A percentile compares a stretch with the other conserved stretches of the same genome.
These are phyloP conservation scores for Tethea ocularis DNA, from an alignment of 2,888 invertebrate species.

Conservation along the genomic window DNA sequence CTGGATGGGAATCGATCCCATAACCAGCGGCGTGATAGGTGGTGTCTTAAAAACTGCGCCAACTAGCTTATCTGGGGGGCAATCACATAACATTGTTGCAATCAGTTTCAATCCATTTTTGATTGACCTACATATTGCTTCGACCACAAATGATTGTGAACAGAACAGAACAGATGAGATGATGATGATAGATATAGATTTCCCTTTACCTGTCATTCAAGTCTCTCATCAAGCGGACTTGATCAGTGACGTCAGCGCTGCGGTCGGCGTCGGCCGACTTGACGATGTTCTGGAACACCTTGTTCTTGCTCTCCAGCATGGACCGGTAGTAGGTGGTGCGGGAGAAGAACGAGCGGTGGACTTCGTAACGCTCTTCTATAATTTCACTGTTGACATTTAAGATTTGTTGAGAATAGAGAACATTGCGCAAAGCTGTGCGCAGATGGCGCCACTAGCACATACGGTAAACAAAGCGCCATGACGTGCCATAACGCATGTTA, in stretches of 20 bases:
- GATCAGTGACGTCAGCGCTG: conserved; percentile 89
- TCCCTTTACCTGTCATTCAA: conserved; percentile 87
- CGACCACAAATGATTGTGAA: neutral
- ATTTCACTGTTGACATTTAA: conserved; percentile 84
- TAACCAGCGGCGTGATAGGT: no score
- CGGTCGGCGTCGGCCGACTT: conserved; percentile 90
- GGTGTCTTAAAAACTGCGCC: no score
- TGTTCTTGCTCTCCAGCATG: conserved; percentile 97
- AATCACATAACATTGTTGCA: no score
- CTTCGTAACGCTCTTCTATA: conserved; percentile 90
- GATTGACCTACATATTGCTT: no score
- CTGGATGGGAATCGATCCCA: no score
- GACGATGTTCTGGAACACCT: conserved; percentile 94
- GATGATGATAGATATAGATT: neutral
- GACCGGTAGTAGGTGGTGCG: conserved; percentile 95
- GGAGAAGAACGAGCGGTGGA: conserved; percentile 93
- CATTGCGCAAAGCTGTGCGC: no score
- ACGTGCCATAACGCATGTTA: no score
- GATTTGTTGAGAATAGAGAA: no score
- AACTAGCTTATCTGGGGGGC: no score
- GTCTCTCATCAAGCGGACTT: conserved; percentile 88
- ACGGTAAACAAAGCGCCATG: no score
- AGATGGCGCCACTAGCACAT: no score
- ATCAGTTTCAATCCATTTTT: no score
- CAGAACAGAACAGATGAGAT: neutral